Conservation (phyloP, 2,113 vertebrate genomes). For the Trematocara unimaculatum region DNA sequence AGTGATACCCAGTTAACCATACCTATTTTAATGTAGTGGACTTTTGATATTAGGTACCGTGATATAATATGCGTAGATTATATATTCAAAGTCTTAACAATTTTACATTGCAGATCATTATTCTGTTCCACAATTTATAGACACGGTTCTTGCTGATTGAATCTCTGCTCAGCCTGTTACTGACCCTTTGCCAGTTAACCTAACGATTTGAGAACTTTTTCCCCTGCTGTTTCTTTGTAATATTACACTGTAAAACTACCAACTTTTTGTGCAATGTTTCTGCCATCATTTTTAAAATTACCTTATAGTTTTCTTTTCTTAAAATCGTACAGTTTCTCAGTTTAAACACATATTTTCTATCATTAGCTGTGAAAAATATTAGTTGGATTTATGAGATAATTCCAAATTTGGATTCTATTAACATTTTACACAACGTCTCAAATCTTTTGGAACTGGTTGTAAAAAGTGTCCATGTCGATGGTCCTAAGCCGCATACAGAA, state of each 20-base stretch:
- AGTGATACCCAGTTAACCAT: too few relatives aligned
- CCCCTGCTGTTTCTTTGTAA: neutral
- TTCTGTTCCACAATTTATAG: too few relatives aligned
- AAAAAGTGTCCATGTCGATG: too few relatives aligned
- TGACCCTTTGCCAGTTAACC: too few relatives aligned
- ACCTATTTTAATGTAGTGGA: too few relatives aligned
- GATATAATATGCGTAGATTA: neutral
- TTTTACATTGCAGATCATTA: too few relatives aligned
- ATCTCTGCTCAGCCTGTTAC: too few relatives aligned
- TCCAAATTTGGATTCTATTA: neutral
- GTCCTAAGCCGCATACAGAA: too few relatives aligned
- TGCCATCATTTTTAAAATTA: fast-evolving
- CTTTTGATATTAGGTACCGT: too few relatives aligned
- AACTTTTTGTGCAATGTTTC: fast-evolving
- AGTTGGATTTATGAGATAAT: neutral
- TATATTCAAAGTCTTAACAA: neutral
- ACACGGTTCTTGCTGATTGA: too few relatives aligned
- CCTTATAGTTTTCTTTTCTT: neutral
- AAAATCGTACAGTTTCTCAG: fast-evolving
- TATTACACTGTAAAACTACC: fast-evolving
- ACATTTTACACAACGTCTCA: neutral
- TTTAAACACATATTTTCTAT: neutral
- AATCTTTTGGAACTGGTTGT: fast-evolving
- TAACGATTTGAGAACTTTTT: neutral
- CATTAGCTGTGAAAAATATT: fast-evolving